Evolutionary conservation across 2,888 invertebrate species (phyloP).

Genomic region (Epistrophe eligans): DNA sequence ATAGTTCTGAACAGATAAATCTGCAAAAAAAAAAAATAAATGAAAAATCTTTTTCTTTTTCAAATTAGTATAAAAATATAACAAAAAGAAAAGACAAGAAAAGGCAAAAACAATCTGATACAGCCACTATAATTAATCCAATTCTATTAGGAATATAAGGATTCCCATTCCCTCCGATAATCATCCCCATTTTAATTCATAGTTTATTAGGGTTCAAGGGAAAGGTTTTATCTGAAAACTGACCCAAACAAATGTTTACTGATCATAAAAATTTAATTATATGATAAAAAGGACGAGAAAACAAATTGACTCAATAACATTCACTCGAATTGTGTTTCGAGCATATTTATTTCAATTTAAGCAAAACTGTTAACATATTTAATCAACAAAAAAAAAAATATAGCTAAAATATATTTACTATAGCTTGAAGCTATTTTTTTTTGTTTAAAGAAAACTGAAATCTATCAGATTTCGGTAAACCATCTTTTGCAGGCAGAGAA

Average conservation of each 20-base stretch:
- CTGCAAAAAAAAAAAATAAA: background rate
- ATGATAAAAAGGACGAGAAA: conserved; percentile 7
- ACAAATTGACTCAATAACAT: conserved; percentile 30
- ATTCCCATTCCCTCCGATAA: conserved; percentile 4
- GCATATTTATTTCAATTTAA: conserved; percentile 27
- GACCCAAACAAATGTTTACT: conserved; percentile 62
- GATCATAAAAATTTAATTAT: conserved; percentile 65
- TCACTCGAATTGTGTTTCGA: background rate
- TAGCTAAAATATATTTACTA: background rate
- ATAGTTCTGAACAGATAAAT: too few relatives aligned
- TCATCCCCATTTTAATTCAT: conserved; percentile 41
- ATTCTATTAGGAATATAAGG: conserved; percentile 8
- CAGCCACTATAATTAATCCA: conserved; percentile 38
- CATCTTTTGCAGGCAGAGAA: conserved; percentile 48
- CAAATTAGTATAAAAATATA: background rate
- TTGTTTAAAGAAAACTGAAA: background rate
- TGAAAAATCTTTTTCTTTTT: background rate
- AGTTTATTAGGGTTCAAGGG: conserved; percentile 25
- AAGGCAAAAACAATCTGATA: background rate
- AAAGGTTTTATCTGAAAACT: conserved; percentile 54
- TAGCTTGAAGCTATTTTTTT: conserved; percentile 28
- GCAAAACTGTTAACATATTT: conserved; percentile 10
- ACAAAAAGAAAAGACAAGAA: background rate
- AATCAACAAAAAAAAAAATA: background rate
- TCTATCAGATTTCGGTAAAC: background rate